Conservation (phyloP, 1,140 invertebrate species). For the Drosophila nigromelanica region DNA sequence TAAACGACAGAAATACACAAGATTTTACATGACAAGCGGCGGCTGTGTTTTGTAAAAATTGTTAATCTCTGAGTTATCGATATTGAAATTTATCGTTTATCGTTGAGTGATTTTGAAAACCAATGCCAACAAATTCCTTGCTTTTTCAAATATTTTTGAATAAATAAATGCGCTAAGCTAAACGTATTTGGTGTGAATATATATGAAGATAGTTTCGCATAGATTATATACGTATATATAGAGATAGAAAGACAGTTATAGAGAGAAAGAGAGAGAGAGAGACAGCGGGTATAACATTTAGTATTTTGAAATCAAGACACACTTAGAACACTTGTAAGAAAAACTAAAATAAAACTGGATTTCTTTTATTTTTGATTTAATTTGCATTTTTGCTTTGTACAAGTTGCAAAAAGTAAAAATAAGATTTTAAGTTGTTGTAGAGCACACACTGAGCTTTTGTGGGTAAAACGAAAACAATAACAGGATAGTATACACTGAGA, state of each 20-base stretch:
- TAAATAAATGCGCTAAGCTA: slow-evolving; percentile 67
- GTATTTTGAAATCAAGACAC: slow-evolving; percentile 61
- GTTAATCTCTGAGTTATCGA: slow-evolving; percentile 39
- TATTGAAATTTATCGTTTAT: slow-evolving; percentile 18
- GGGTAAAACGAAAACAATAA: slow-evolving; percentile 57
- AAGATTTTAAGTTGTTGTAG: slow-evolving; percentile 32
- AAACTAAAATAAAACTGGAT: slow-evolving; percentile 48
- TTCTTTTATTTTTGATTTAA: slow-evolving; percentile 19
- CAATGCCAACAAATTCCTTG: slow-evolving; percentile 78
- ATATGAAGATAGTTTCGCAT: slow-evolving; percentile 22
- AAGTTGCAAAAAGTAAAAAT: slow-evolving; percentile 50
- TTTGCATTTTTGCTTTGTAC: slow-evolving; percentile 41
- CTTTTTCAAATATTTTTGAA: slow-evolving; percentile 79
- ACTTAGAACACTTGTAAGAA: slow-evolving; percentile 63
- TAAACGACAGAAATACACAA: slow-evolving; percentile 52
- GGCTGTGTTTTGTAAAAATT: slow-evolving; percentile 49
- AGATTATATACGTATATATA: slow-evolving; percentile 31
- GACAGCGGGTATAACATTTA: slow-evolving; percentile 53
- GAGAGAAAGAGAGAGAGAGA: slow-evolving; percentile 44
- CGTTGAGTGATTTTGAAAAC: slow-evolving; percentile 68
- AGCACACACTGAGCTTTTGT: slow-evolving; percentile 65
- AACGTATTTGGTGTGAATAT: slow-evolving; percentile 35
- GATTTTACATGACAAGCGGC: slow-evolving; percentile 52
- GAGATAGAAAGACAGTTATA: slow-evolving; percentile 44
- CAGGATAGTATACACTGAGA: slow-evolving; percentile 69